Conservation (phyloP, 1,140 invertebrate genomes). For the Cotesia glomerata region DNA sequence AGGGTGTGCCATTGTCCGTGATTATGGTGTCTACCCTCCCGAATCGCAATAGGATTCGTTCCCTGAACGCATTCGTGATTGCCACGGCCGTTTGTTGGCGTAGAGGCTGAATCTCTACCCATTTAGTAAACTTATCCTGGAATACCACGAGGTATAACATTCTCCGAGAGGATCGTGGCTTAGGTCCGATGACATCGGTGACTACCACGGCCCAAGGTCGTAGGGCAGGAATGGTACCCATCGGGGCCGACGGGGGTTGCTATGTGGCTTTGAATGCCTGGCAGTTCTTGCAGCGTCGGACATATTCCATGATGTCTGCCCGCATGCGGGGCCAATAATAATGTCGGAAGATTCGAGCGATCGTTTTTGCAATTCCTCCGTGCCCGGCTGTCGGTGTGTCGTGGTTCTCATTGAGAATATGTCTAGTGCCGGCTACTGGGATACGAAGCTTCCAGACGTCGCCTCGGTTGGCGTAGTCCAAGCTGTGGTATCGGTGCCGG, state of each 20-base stretch:
- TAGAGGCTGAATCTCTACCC: slow-evolving; percentile 30
- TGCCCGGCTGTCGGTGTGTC: slow-evolving; percentile 33
- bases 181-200: background rate
- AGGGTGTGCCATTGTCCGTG: slow-evolving; percentile 58
- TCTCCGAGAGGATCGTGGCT: background rate
- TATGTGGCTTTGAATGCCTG: background rate
- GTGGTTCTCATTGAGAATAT: slow-evolving; percentile 22
- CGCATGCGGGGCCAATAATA: slow-evolving; percentile 39
- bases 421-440: background rate
- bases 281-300: slow-evolving; percentile 22
- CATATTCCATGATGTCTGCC: slow-evolving; percentile 22
- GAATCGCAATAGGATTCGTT: slow-evolving; percentile 42
- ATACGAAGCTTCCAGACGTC: slow-evolving; percentile 31
- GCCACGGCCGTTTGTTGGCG: slow-evolving; percentile 35
- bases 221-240: background rate
- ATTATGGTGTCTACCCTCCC: slow-evolving; percentile 47
- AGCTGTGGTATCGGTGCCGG: slow-evolving; percentile 19
- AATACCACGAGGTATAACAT: slow-evolving; percentile 1
- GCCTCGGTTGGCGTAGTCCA: slow-evolving; percentile 8
- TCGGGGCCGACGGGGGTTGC: too few relatives aligned
- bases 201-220: background rate
- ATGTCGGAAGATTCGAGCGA: background rate
- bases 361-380: slow-evolving; percentile 35
- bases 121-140: slow-evolving; percentile 28
- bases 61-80: slow-evolving; percentile 36